These are phyloP conservation scores for Chamaetylas fuelleborni DNA, from an alignment of 2,113 vertebrate species.

Conservation along the genomic window DNA sequence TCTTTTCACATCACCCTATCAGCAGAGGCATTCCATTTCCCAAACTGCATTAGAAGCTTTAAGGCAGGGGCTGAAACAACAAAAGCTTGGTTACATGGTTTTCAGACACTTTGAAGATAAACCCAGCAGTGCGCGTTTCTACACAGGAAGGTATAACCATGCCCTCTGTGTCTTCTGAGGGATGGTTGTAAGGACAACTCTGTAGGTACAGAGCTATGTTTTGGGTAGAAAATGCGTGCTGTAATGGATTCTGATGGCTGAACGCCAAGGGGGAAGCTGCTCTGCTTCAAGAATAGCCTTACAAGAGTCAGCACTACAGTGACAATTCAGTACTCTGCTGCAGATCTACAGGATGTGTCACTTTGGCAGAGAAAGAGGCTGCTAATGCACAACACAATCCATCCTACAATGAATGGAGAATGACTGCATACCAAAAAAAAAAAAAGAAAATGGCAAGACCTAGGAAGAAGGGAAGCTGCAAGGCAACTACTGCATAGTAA, in stretches of 20 bases:
- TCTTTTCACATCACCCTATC: not conserved
- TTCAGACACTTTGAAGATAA: not conserved
- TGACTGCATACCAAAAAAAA: not conserved
- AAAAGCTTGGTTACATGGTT: not conserved
- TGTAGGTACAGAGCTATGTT: conserved; percentile 3
- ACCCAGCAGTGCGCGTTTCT: not conserved
- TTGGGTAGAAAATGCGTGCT: conserved; percentile 34
- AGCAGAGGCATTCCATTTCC: not conserved
- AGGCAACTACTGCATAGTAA: not conserved
- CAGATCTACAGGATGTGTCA: conserved; percentile 64
- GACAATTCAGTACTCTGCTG: conserved; percentile 55
- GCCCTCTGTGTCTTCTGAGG: not conserved
- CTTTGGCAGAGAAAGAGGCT: conserved; percentile 54
- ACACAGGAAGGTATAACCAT: not conserved
- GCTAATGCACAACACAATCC: conserved; percentile 41
- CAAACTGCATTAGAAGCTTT: not conserved
- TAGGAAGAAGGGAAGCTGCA: not conserved
- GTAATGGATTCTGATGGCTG: conserved; percentile 40
- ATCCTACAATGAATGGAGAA: conserved; percentile 24
- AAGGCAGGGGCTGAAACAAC: not conserved
- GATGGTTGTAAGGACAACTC: not conserved
- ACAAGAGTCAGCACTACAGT: conserved; percentile 61
- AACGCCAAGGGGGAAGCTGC: conserved; percentile 52
- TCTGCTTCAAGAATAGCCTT: conserved; percentile 59
- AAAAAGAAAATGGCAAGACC: not conserved